These are phyloP conservation scores for Carabus problematicus DNA, from an alignment of 2,888 invertebrate species.

Conservation along the genomic window DNA sequence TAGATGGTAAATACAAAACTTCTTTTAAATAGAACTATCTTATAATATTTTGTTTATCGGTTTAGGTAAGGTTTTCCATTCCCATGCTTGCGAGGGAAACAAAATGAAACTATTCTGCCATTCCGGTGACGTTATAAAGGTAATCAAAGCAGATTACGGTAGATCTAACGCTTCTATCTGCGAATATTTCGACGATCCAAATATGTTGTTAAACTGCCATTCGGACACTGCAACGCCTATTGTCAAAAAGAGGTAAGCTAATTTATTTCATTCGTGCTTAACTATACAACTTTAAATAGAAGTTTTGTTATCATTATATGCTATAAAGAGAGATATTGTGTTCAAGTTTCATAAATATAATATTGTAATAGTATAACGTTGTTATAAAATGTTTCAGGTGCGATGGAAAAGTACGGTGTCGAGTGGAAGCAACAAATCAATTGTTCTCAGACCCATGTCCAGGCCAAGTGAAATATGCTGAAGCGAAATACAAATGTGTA, in stretches of 20 bases:
- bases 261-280: too few species aligned
- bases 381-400: not conserved
- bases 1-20: not conserved
- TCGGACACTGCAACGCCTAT: not conserved
- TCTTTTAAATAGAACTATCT: too few species aligned
- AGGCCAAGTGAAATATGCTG: not conserved
- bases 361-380: not conserved
- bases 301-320: too few species aligned
- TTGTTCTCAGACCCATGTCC: conserved; percentile 1
- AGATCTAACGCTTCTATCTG: not conserved
- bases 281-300: too few species aligned
- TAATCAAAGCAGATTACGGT: not conserved
- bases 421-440: not conserved
- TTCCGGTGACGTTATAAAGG: not conserved
- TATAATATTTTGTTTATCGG: not conserved
- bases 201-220: not conserved
- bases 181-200: conserved; percentile 4
- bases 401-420: not conserved
- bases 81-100: not conserved
- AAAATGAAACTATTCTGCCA: not conserved
- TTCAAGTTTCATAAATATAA: too few species aligned
- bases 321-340: too few species aligned
- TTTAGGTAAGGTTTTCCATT: not conserved
- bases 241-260: not conserved
- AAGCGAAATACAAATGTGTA: not conserved